phyloP scores from a whole-genome alignment of 2,797 vertebrate species.

The Eupleurogrammus muticus region DNA sequence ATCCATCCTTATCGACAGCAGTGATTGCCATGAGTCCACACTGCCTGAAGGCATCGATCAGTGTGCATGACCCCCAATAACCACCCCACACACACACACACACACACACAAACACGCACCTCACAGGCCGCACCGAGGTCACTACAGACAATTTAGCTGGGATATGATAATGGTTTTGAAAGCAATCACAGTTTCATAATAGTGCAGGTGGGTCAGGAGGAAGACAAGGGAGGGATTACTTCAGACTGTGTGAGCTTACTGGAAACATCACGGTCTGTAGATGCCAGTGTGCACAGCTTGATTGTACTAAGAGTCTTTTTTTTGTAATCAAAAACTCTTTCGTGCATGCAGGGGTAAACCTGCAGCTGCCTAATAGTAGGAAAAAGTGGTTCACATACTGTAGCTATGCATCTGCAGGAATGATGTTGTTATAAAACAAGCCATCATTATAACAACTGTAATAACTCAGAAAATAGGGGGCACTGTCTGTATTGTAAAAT shows the following conservation, averaged over 20 bases:
- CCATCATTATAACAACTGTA: too few species aligned
- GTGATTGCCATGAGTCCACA: not conserved
- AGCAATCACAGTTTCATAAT: not conserved
- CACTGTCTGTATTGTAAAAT: too few species aligned
- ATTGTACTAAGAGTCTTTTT: not conserved
- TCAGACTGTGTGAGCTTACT: not conserved
- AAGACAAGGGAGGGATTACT: not conserved
- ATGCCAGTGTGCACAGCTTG: constrained; percentile 14
- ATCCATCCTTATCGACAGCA: constrained; percentile 30
- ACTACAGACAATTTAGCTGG: not conserved
- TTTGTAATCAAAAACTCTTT: not conserved
- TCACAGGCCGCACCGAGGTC: constrained; percentile 20
- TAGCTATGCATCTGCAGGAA: too few species aligned
- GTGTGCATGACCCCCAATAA: not conserved
- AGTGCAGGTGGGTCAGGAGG: not conserved
- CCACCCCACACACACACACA: not conserved
- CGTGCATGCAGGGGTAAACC: not conserved
- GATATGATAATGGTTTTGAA: not conserved
- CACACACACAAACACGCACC: too few species aligned
- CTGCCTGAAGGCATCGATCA: constrained; percentile 7
- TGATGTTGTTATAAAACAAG: too few species aligned
- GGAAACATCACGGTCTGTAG: constrained; percentile 4
- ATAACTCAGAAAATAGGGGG: too few species aligned
- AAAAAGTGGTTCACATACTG: too few species aligned
- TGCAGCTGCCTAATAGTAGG: not conserved